These are phyloP conservation scores for Petrophora chlorosata DNA, from an alignment of 2,888 invertebrate species.

Conservation along the genomic window DNA sequence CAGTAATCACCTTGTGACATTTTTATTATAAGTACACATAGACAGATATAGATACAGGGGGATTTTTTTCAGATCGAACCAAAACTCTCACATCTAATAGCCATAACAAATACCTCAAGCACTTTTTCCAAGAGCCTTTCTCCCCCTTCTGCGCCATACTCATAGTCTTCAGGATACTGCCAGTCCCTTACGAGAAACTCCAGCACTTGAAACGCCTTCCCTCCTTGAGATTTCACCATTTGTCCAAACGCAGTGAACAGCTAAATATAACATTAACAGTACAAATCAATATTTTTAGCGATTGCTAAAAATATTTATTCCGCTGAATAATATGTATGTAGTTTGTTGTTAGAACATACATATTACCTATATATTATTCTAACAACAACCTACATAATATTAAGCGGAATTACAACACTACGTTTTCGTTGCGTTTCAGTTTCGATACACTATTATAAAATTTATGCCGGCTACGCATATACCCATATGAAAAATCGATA, in stretches of 20 bases:
- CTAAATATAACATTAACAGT: slow-evolving; percentile 52
- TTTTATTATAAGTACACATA: too few species aligned
- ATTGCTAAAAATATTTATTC: not conserved
- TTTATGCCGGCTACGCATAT: too few species aligned
- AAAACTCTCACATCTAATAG: not conserved
- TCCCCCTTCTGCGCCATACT: slow-evolving; percentile 95
- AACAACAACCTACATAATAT: too few species aligned
- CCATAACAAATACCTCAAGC: slow-evolving; percentile 83
- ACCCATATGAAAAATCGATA: too few species aligned
- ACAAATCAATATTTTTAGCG: not conserved
- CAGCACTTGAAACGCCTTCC: slow-evolving; percentile 92
- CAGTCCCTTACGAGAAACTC: slow-evolving; percentile 96
- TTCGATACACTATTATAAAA: too few species aligned
- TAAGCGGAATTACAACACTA: too few species aligned
- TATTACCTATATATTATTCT: too few species aligned
- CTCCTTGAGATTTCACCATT: slow-evolving; percentile 88
- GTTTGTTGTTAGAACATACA: not conserved
- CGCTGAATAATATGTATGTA: not conserved
- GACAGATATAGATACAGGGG: not conserved
- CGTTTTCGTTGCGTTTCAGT: too few species aligned
- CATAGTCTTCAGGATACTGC: slow-evolving; percentile 97
- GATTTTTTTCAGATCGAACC: not conserved
- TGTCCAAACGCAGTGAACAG: slow-evolving; percentile 95
- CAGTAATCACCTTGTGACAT: too few species aligned
- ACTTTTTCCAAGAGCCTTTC: slow-evolving; percentile 91